phyloP scores from a whole-genome alignment of 1,140 invertebrate genomes.

The Holcopasites calliopsidis region DNA sequence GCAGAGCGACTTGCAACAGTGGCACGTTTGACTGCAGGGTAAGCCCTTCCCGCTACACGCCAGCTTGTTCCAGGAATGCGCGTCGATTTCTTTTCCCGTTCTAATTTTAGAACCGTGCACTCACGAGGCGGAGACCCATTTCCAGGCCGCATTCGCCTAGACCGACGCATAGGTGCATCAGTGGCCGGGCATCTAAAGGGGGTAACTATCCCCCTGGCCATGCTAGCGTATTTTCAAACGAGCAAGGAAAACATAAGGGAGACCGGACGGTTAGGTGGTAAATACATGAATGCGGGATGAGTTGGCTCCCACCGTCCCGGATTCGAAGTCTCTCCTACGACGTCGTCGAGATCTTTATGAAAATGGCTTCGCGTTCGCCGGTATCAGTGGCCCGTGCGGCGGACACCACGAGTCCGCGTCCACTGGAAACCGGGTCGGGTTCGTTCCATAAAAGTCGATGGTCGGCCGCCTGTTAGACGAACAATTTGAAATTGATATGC shows the following conservation, averaged over 20 bases:
- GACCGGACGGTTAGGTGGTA: conserved; percentile 45
- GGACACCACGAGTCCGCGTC: conserved; percentile 14
- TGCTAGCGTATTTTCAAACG: conserved; percentile 32
- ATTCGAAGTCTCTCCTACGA: background rate
- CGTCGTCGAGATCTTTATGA: conserved; percentile 50
- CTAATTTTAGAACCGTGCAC: conserved; percentile 49
- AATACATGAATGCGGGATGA: conserved; percentile 55
- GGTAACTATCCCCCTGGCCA: conserved; percentile 34
- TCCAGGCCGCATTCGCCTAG: conserved; percentile 3
- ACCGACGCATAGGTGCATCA: background rate
- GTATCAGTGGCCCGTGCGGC: conserved; percentile 38
- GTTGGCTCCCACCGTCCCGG: background rate
- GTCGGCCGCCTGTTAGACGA: background rate
- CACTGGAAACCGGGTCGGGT: conserved; percentile 6
- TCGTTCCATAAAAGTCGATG: conserved; percentile 19
- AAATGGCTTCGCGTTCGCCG: conserved; percentile 39
- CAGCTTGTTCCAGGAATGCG: conserved; percentile 43
- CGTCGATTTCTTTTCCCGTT: conserved; percentile 58
- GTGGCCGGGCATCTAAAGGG: conserved; percentile 17
- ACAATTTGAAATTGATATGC: conserved; percentile 42
- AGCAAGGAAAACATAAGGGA: conserved; percentile 1
- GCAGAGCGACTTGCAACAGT: conserved; percentile 35
- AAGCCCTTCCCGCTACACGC: conserved; percentile 35
- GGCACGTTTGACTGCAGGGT: conserved; percentile 57
- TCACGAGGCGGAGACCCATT: conserved; percentile 27